Evolutionary conservation across 2,888 invertebrate species (phyloP).

Genomic region (Isoperla grammatica): DNA sequence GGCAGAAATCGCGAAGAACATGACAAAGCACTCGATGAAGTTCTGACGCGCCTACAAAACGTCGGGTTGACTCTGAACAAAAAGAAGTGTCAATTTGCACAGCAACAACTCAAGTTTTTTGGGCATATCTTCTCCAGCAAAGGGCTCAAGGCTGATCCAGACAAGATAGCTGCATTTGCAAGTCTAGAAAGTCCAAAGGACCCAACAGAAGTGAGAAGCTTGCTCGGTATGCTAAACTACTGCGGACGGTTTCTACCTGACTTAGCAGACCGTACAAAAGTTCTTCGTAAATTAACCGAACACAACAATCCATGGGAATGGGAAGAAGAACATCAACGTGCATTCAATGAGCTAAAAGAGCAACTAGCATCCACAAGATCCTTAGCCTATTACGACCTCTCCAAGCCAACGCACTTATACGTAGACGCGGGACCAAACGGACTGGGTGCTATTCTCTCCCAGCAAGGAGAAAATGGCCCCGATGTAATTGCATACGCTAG

Average conservation of each 20-base stretch:
- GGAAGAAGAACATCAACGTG: background rate
- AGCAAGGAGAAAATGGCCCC: background rate
- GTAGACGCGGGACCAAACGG: background rate
- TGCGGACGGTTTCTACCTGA: background rate
- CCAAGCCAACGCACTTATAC: background rate
- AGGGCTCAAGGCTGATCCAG: background rate
- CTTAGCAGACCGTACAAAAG: background rate
- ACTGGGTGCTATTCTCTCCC: background rate
- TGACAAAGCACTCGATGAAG: background rate
- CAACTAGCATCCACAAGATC: background rate
- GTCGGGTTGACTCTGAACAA: background rate
- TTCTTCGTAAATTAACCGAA: background rate
- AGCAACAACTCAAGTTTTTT: background rate
- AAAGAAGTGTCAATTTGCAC: conserved; percentile 9
- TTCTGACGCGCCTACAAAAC: background rate
- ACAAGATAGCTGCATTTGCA: background rate
- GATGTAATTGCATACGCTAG: background rate
- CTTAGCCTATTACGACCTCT: background rate
- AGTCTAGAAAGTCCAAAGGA: background rate
- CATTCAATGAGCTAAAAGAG: background rate
- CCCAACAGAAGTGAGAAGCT: background rate
- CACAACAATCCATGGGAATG: background rate
- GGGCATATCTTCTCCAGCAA: background rate
- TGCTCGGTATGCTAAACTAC: background rate
- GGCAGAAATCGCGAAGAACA: background rate